phyloP scores from a whole-genome alignment of 2,797 vertebrate genomes.

The Sphenodon punctatus region DNA sequence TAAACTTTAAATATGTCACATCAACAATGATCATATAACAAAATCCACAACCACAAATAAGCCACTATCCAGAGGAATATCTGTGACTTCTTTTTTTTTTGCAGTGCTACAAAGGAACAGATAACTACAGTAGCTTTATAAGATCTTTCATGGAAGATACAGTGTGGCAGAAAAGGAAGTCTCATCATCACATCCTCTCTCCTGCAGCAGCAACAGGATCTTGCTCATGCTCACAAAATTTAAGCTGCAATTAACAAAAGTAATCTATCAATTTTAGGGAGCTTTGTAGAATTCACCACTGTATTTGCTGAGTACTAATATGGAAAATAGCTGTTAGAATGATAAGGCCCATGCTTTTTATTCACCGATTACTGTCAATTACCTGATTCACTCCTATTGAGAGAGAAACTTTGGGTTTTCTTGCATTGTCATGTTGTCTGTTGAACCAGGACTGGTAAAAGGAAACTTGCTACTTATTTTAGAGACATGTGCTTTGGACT shows the following conservation, averaged over 20 bases:
- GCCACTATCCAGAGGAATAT: neutral
- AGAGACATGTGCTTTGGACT: fast-evolving
- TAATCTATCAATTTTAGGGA: no score
- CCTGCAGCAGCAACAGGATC: neutral
- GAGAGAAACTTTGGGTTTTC: neutral
- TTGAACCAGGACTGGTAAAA: neutral
- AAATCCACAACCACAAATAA: neutral
- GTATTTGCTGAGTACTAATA: neutral
- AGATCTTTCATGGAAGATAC: neutral
- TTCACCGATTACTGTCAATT: neutral
- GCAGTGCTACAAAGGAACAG: neutral
- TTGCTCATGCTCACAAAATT: neutral
- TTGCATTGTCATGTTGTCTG: neutral
- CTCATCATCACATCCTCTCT: neutral
- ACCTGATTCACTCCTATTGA: neutral
- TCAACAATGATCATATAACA: neutral
- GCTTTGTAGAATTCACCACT: no score
- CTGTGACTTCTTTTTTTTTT: neutral
- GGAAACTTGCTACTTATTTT: neutral
- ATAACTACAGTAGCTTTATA: neutral
- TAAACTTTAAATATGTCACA: neutral
- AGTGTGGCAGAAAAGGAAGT: neutral
- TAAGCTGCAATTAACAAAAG: neutral
- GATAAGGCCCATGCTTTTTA: neutral
- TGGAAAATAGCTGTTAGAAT: neutral